Conservation (phyloP, 2,113 vertebrate genomes). For the Dromaius novaehollandiae region DNA sequence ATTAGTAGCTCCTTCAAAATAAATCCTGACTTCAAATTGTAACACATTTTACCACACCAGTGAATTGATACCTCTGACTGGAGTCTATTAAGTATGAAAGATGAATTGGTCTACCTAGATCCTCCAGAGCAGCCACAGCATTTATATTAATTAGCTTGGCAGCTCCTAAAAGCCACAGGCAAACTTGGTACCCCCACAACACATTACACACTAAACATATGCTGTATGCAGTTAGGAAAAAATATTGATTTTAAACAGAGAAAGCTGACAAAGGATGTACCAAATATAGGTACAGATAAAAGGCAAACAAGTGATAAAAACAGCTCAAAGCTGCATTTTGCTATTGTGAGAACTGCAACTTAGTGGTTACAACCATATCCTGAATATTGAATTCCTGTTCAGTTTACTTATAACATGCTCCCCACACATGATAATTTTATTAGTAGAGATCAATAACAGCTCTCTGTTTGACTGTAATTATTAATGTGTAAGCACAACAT, state of each 20-base stretch:
- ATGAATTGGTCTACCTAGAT: not conserved
- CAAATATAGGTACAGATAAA: not conserved
- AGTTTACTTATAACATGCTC: not conserved
- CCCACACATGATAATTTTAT: not conserved
- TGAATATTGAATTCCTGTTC: not conserved
- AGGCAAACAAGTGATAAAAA: not conserved
- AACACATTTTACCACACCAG: not conserved
- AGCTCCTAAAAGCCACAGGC: not conserved
- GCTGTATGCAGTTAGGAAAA: not conserved
- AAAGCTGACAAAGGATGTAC: not conserved
- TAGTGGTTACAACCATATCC: not conserved
- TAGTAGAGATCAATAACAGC: not conserved
- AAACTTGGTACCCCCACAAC: not conserved
- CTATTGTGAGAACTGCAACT: not conserved
- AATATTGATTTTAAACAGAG: not conserved
- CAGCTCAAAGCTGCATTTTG: not conserved
- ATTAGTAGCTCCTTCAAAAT: not conserved
- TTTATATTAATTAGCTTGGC: not conserved
- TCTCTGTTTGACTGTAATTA: not conserved
- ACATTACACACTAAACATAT: not conserved
- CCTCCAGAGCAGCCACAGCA: not conserved
- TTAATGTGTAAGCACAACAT: not conserved
- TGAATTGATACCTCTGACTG: not conserved
- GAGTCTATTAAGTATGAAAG: not conserved
- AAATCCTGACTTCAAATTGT: not conserved